Conservation (phyloP, 2,888 invertebrate genomes). For the Andrena hattorfiana region DNA sequence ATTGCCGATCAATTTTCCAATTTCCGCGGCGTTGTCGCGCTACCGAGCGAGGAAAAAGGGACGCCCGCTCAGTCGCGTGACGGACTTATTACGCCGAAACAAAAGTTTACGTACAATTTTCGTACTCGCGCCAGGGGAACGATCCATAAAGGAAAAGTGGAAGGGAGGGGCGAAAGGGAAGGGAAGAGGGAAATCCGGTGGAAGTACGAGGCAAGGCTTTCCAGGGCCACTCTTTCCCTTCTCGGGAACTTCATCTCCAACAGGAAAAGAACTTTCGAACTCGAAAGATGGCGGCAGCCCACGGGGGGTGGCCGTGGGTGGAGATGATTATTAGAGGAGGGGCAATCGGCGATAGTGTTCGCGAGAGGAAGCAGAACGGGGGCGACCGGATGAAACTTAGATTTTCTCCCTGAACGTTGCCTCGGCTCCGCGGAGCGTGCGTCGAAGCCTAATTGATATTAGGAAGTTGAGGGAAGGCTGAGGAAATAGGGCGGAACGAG, state of each 20-base stretch:
- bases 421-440: not conserved
- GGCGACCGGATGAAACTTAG: conserved; percentile 41
- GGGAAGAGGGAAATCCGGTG: not conserved
- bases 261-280: conserved; percentile 58
- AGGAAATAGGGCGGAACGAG: conserved; percentile 39
- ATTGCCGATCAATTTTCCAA: conserved; percentile 55
- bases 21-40: conserved; percentile 31
- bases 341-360: conserved; percentile 54
- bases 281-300: conserved; percentile 44
- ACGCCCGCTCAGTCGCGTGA: not conserved
- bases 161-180: not conserved
- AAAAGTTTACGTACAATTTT: conserved; percentile 12
- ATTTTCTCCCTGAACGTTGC: conserved; percentile 20
- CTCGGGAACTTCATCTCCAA: conserved; percentile 48
- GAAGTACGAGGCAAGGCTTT: not conserved
- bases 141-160: not conserved
- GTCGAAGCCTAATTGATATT: conserved; percentile 55
- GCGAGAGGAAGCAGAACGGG: conserved; percentile 21
- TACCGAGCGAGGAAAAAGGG: not conserved
- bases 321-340: conserved; percentile 68
- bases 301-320: conserved; percentile 28
- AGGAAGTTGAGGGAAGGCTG: conserved; percentile 11
- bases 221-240: conserved; percentile 15
- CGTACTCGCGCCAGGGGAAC: not conserved
- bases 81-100: conserved; percentile 6